Conservation (phyloP, 2,113 vertebrate species). For the Regulus satrapa region DNA sequence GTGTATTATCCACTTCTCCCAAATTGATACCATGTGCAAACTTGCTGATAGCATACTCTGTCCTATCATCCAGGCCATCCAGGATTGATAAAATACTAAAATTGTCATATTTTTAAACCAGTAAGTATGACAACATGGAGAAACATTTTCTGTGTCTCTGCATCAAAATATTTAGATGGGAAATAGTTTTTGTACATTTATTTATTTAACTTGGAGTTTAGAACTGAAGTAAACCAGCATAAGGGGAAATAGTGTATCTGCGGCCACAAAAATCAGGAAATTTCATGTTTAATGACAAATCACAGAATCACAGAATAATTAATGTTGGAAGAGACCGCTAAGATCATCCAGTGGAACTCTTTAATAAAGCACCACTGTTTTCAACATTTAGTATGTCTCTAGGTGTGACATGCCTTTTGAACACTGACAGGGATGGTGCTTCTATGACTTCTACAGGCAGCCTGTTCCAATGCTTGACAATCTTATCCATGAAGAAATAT, state of each 20-base stretch:
- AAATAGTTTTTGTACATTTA: neutral
- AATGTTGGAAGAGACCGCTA: neutral
- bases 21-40: neutral
- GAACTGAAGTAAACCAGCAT: neutral
- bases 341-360: neutral
- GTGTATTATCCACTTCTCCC: neutral
- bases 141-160: neutral
- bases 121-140: neutral
- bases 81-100: neutral
- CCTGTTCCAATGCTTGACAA: neutral
- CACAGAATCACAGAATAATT: neutral
- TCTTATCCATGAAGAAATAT: neutral
- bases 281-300: neutral
- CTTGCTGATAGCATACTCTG: neutral
- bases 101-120: neutral
- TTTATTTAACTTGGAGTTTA: neutral
- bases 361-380: neutral
- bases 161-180: neutral
- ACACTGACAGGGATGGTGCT: neutral
- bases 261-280: neutral
- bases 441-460: neutral
- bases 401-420: neutral
- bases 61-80: neutral
- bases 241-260: neutral
- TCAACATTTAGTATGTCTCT: neutral